Conservation (phyloP, 2,113 vertebrate species). For the Ia io region DNA sequence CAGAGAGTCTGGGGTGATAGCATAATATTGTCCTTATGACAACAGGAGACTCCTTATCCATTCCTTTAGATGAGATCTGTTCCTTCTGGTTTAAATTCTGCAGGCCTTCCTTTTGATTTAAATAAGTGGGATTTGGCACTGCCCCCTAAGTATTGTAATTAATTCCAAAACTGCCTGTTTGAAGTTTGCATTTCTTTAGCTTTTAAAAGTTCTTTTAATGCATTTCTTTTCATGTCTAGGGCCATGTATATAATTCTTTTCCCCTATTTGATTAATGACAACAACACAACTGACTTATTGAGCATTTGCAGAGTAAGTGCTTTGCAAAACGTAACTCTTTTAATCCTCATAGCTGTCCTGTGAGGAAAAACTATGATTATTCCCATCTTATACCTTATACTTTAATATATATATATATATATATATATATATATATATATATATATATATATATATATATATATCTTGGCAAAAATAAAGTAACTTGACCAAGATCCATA, state of each 20-base stretch:
- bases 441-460: too few species aligned
- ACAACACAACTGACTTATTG: not conserved
- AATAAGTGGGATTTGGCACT: not conserved
- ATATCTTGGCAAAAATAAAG: too few species aligned
- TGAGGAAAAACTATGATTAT: not conserved
- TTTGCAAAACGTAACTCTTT: not conserved
- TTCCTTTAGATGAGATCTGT: not conserved
- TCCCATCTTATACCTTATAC: not conserved
- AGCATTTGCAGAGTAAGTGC: not conserved
- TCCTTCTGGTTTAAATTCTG: not conserved
- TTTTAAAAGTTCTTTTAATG: not conserved
- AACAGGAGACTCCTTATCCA: not conserved
- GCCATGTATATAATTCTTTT: not conserved
- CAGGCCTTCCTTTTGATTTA: not conserved
- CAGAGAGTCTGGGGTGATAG: not conserved
- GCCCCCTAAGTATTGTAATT: not conserved
- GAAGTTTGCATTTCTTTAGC: not conserved
- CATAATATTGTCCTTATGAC: not conserved
- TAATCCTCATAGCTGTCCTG: not conserved
- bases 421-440: too few species aligned
- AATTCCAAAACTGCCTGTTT: not conserved
- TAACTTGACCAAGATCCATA: not conserved
- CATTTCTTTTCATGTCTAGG: not conserved
- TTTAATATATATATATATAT: too few species aligned
- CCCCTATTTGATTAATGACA: not conserved